phyloP scores from a whole-genome alignment of 2,888 invertebrate genomes.

The Abrostola tripartita region DNA sequence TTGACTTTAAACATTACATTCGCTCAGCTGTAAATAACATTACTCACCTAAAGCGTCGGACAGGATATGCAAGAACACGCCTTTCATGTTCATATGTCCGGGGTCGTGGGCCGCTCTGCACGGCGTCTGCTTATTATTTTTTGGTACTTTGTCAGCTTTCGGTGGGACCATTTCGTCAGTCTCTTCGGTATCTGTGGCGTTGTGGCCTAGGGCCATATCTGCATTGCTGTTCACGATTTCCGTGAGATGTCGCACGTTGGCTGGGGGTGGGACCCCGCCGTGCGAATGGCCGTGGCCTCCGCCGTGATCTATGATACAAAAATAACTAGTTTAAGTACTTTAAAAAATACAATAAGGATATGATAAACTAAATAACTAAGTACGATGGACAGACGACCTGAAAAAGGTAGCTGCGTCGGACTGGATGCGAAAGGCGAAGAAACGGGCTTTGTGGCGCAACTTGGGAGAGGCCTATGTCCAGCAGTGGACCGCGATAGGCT shows the following conservation, averaged over 20 bases:
- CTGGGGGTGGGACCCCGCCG: slow-evolving; percentile 86
- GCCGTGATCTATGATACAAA: slow-evolving; percentile 90
- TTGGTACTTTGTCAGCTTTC: slow-evolving; percentile 68
- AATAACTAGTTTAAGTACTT: slow-evolving; percentile 9
- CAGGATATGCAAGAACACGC: slow-evolving; percentile 99
- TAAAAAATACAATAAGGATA: slow-evolving; percentile 6
- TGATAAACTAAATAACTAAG: neutral
- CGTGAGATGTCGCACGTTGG: slow-evolving; percentile 82
- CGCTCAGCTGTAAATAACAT: neutral
- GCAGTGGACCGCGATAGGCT: no score
- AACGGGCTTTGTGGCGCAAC: no score
- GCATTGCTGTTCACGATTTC: slow-evolving; percentile 85
- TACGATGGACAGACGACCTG: no score
- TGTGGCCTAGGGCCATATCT: slow-evolving; percentile 82
- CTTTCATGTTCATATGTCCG: slow-evolving; percentile 99
- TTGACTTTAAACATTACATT: neutral
- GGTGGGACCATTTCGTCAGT: slow-evolving; percentile 85
- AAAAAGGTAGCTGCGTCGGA: no score
- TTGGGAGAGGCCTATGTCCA: no score
- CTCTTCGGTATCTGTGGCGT: slow-evolving; percentile 80
- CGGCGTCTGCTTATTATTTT: slow-evolving; percentile 80
- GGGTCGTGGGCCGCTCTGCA: slow-evolving; percentile 82
- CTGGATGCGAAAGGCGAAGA: no score
- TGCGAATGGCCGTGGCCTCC: slow-evolving; percentile 91
- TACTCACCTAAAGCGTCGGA: slow-evolving; percentile 97